Evolutionary conservation across 1,140 invertebrate genomes (phyloP), one percentile per base, ranked within the genome.

Genomic region (Mylabris phalerata): DNA sequence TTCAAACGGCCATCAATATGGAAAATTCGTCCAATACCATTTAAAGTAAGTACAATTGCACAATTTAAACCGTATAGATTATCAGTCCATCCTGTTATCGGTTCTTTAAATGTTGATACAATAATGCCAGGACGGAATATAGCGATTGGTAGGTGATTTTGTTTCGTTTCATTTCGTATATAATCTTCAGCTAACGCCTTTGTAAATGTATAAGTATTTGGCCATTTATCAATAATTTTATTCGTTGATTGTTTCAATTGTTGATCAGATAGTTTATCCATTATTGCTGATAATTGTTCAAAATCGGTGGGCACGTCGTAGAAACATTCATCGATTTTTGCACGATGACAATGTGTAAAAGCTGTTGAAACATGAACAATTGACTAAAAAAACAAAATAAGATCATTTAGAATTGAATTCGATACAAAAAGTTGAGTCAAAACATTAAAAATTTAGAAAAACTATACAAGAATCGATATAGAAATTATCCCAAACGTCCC

Each of bases 301-400:
- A 83, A 82, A 61, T 84, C 77, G 1, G 84, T 74, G 0, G 83
- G 77, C 55, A 82, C 80, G 32, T 81, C 78, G 71, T 93, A 93
- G 39, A 93, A 82, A 48, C 76, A 71, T 73, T 87, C 84, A 2
- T 81, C 77, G 50, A 85, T 79, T 50, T 75, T 72, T 9, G 71
- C 60, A 11, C 75, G 65, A 63, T 82, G 75, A 68, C 84, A 88
- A 67, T 86, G 83, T 5, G 84, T 80, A 67, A 86, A 89, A 0
- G 83, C 84, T 0, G 86, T 88, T 0, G 86, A 88, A 4, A 70
- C 63, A 19, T 71, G 65, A 9, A 71, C 48, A 4, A 68, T 27
- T 11, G 64, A 60, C 65, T 68, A 45, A 47, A 66, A 65, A n/a
- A 60, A 32, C 32, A 54, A 38, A 25, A 47, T 56, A 39, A 46